Base-by-base conservation (phyloP, 2,888 invertebrate species). In the Drosophila percnosoma region DNA sequence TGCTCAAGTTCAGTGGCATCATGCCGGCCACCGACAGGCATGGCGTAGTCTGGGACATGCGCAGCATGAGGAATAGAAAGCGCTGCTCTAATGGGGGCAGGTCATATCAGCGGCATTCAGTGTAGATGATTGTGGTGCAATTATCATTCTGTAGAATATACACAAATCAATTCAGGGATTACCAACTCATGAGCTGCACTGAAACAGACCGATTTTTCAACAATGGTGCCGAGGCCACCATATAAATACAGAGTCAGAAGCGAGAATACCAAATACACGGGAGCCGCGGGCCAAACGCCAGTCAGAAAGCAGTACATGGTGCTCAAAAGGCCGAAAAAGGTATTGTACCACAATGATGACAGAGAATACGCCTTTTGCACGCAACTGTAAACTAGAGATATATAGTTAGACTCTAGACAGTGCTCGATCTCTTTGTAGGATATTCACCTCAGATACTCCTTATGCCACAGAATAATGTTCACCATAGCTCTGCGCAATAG, bases 61-160 rank as follows among this genome's bases (percentile, higher is more conserved):
- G 55, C 54, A 90, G 42, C 90, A 90, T 90, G 2, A 80, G 54
- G 11, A 83, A 57, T 15, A 90, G 6, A 42, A 83, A 54, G 24
- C 81, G 83, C 49, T 80, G 82, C 61, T 87, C 79, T 1, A 33
- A 15, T 6, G 60, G 36, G 0, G 89, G 72, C 45, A 91, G 68
- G 34, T 75, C 72, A 34, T 86, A 87, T 84, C 91, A 90, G 11
- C 75, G 27, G 24, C 76, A 83, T n/a, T 76, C 60, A 0, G 75
- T 59, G 61, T 90, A 90, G 11, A 90, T 82, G 11, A 65, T 45
- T 15, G 29, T 24, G 15, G 51, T 49, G n/a, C 80, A 73, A 4
- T 76, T 78, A 1, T 89, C 83, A 42, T 89, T 88, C 87, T 88
- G 15, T 3, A 21, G 51, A n/a, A 3, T 15, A 21, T 2, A 38